Conservation (phyloP, 2,797 vertebrate genomes). For the Chelon auratus region DNA sequence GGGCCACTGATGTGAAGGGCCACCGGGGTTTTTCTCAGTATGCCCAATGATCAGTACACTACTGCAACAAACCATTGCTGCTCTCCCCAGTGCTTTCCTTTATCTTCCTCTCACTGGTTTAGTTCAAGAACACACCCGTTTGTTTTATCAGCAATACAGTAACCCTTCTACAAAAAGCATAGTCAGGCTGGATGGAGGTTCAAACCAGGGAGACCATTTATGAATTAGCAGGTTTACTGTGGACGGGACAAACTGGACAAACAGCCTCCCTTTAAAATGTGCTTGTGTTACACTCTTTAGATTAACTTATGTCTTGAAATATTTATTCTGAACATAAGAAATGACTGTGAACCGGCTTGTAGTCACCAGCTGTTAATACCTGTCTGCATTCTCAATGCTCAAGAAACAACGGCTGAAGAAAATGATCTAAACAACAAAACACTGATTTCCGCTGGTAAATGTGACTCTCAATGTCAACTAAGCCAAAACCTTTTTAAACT, state of each 20-base stretch:
- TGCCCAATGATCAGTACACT: no score
- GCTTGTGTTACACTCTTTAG: background rate
- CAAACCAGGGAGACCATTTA: background rate
- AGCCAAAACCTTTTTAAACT: background rate
- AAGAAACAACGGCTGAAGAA: background rate
- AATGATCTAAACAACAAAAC: background rate
- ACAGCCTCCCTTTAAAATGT: background rate
- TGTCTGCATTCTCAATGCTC: background rate
- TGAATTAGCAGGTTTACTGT: background rate
- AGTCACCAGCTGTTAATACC: conserved; percentile 25
- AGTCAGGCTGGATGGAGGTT: no score
- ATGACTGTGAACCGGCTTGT: conserved; percentile 1
- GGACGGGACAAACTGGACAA: conserved; percentile 31
- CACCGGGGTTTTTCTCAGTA: no score
- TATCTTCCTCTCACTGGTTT: no score
- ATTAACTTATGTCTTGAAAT: conserved; percentile 5
- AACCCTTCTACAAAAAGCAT: no score
- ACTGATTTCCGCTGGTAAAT: background rate
- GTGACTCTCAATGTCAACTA: background rate
- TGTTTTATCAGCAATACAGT: background rate
- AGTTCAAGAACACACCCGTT: no score
- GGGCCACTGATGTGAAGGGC: no score
- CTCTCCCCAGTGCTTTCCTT: no score
- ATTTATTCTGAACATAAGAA: conserved; percentile 4
- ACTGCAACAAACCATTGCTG: no score